Conservation (phyloP, 1,140 invertebrate species). For the Drosophila sucinea region DNA sequence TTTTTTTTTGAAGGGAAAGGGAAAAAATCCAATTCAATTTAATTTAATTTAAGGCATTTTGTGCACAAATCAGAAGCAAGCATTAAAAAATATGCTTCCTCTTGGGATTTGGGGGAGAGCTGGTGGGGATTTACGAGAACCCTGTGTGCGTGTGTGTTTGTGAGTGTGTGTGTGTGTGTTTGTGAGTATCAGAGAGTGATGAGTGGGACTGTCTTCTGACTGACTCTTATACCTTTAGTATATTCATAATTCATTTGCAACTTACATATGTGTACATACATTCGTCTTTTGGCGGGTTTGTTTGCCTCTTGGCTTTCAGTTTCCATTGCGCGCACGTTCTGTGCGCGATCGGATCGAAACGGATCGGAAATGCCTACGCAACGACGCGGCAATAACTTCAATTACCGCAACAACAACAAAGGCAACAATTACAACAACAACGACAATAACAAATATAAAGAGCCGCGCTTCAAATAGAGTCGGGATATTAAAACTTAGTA, state of each 20-base stretch:
- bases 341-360: slow-evolving; percentile 21
- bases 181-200: neutral
- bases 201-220: too few species aligned
- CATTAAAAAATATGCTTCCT: too few species aligned
- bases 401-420: slow-evolving; percentile 9
- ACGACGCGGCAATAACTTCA: slow-evolving; percentile 20
- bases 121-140: too few species aligned
- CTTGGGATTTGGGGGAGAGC: too few species aligned
- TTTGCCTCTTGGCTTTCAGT: slow-evolving; percentile 42
- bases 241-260: too few species aligned
- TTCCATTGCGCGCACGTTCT: slow-evolving; percentile 28
- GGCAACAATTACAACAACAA: slow-evolving; percentile 7
- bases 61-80: too few species aligned
- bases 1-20: too few species aligned
- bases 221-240: slow-evolving; percentile 3
- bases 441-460: slow-evolving; percentile 7
- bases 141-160: too few species aligned
- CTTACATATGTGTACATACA: neutral
- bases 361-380: slow-evolving; percentile 67
- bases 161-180: too few species aligned
- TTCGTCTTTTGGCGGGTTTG: slow-evolving; percentile 16
- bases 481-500: slow-evolving; percentile 2
- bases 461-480: neutral
- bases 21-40: too few species aligned
- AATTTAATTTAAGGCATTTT: too few species aligned